phyloP scores from a whole-genome alignment of 2,888 invertebrate genomes.

The Crocallis elinguaria region DNA sequence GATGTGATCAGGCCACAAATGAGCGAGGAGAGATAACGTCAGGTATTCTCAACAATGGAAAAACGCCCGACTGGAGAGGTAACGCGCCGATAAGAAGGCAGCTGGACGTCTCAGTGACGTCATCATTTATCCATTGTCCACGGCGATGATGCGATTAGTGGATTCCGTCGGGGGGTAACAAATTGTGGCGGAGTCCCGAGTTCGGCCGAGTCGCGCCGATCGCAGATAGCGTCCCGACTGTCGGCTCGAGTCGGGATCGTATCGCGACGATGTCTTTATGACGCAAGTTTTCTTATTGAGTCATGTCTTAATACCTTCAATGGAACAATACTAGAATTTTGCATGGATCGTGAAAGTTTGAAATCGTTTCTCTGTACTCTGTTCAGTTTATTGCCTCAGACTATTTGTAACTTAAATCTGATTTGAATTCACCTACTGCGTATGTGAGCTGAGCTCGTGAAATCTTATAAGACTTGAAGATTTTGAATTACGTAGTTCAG shows the following conservation, averaged over 20 bases:
- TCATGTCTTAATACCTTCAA: neutral
- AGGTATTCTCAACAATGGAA: constrained; percentile 5
- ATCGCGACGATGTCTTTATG: constrained; percentile 12
- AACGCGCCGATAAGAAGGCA: neutral
- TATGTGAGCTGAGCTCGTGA: no score
- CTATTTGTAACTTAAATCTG: no score
- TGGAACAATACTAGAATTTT: no score
- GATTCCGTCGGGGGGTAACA: constrained; percentile 13
- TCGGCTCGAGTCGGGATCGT: constrained; percentile 3
- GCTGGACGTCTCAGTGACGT: constrained; percentile 2
- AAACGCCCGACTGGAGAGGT: neutral
- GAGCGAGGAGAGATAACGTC: constrained; percentile 11
- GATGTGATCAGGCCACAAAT: constrained; percentile 2
- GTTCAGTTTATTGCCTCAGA: no score
- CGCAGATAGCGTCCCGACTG: constrained; percentile 1
- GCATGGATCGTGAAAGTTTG: no score
- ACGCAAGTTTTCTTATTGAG: neutral
- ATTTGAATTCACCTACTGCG: no score
- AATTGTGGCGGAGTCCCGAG: constrained; percentile 3
- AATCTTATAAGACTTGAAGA: no score
- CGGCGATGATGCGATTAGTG: constrained; percentile 13
- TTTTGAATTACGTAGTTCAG: no score
- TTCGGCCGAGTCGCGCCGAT: neutral
- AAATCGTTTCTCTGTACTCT: no score
- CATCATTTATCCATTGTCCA: constrained; percentile 18